Evolutionary conservation across 2,113 vertebrate species (phyloP).

Genomic region (Chitala chitala): DNA sequence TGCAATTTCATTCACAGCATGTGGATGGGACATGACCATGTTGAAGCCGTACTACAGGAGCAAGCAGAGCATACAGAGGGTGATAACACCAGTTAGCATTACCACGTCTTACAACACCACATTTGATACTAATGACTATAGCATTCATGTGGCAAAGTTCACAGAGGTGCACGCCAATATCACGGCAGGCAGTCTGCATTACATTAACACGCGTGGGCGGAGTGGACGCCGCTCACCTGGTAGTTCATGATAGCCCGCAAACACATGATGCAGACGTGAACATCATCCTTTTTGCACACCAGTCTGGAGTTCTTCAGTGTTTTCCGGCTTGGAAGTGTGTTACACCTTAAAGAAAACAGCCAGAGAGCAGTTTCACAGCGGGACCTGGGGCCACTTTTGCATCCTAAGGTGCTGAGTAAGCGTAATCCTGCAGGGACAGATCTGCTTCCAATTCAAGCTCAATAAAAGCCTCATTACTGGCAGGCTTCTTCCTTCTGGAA

Average conservation of each 20-base stretch:
- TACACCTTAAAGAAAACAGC: conserved; percentile 78
- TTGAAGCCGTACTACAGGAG: conserved; percentile 87
- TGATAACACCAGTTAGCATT: no score
- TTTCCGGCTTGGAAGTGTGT: conserved; percentile 86
- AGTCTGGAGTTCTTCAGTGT: conserved; percentile 90
- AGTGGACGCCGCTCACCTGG: conserved; percentile 77
- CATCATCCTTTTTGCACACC: conserved; percentile 94
- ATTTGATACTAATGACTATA: not conserved
- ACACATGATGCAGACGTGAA: conserved; percentile 97
- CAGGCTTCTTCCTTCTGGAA: not conserved
- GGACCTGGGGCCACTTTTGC: not conserved
- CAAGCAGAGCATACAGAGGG: not conserved
- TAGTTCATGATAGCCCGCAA: conserved; percentile 97
- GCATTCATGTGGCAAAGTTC: not conserved
- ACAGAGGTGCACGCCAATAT: not conserved
- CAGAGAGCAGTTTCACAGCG: not conserved
- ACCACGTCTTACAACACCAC: not conserved
- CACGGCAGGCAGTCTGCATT: no score
- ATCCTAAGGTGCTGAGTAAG: not conserved
- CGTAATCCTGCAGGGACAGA: no score
- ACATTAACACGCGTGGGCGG: no score
- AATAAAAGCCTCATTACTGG: not conserved
- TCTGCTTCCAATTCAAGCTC: not conserved
- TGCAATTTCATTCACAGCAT: conserved; percentile 94
- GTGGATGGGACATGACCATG: conserved; percentile 97